Evolutionary conservation across 2,888 invertebrate genomes (phyloP).

Genomic region (Endomychus coccineus): DNA sequence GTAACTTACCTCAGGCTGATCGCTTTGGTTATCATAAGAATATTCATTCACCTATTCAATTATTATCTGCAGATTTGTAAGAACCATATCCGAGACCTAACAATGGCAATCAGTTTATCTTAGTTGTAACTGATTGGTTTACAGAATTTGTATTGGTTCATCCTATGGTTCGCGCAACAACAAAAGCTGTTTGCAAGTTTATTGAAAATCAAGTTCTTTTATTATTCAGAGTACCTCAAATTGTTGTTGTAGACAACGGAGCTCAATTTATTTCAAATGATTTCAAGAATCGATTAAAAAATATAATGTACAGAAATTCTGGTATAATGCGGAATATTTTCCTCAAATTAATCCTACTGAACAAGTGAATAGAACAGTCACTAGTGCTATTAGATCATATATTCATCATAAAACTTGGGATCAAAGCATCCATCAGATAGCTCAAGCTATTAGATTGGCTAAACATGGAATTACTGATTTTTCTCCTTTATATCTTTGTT

Average conservation of each 20-base stretch:
- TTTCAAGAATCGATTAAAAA: conserved; percentile 16
- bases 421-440: conserved; percentile 20
- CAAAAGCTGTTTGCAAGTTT: conserved; percentile 5
- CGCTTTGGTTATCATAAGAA: conserved; percentile 6
- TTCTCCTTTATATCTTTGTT: conserved; percentile 5
- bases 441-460: conserved; percentile 24
- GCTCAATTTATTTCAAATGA: conserved; percentile 16
- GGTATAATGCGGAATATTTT: conserved; percentile 23
- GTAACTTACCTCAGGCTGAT: conserved; percentile 4
- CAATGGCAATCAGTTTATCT: conserved; percentile 3
- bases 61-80: conserved; percentile 5
- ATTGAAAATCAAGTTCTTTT: conserved; percentile 17
- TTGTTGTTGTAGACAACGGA: conserved; percentile 23
- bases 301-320: conserved; percentile 19
- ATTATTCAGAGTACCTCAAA: conserved; percentile 22
- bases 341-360: conserved; percentile 32
- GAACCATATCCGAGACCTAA: conserved; percentile 9
- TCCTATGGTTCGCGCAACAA: conserved; percentile 9
- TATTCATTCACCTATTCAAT: conserved; percentile 7
- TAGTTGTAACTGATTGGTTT: conserved; percentile 13
- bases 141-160: conserved; percentile 11
- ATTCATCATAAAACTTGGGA: conserved; percentile 24
- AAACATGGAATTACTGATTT: conserved; percentile 21
- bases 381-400: conserved; percentile 26
- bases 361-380: conserved; percentile 27